These are phyloP conservation scores for Rutpela maculata DNA, from an alignment of 2,888 invertebrate species.

Conservation along the genomic window DNA sequence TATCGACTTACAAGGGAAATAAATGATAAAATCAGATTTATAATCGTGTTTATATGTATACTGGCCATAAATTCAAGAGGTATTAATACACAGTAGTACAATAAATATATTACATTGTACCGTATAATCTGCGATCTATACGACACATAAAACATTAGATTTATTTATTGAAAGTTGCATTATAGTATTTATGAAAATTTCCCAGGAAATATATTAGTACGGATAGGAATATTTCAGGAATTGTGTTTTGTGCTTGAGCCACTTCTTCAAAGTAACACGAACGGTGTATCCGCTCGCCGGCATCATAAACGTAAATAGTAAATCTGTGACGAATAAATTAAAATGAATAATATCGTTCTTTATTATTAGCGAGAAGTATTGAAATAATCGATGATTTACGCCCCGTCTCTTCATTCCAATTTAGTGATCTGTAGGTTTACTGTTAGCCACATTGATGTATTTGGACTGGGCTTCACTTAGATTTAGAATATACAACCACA, in stretches of 20 bases:
- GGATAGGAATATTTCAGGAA: conserved; percentile 27
- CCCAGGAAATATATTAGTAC: conserved; percentile 18
- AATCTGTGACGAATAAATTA: background rate
- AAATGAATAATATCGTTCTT: background rate
- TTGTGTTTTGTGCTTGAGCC: background rate
- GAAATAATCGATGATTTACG: background rate
- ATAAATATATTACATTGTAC: conserved; percentile 53
- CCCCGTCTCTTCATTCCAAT: background rate
- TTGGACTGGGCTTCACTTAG: no score
- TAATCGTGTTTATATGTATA: conserved; percentile 49
- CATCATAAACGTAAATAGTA: background rate
- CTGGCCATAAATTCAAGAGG: conserved; percentile 48
- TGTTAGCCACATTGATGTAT: no score
- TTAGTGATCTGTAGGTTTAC: background rate
- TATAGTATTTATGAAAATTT: conserved; percentile 34
- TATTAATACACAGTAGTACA: conserved; percentile 55
- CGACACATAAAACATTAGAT: conserved; percentile 31
- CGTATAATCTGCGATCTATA: conserved; percentile 33
- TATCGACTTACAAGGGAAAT: conserved; percentile 53
- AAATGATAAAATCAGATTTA: conserved; percentile 59
- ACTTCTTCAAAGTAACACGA: conserved; percentile 9
- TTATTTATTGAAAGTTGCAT: conserved; percentile 37
- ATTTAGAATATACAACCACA: no score
- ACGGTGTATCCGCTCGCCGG: conserved; percentile 6
- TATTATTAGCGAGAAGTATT: background rate